Evolutionary conservation across 2,888 invertebrate species (phyloP).

Genomic region (Macaria notata): DNA sequence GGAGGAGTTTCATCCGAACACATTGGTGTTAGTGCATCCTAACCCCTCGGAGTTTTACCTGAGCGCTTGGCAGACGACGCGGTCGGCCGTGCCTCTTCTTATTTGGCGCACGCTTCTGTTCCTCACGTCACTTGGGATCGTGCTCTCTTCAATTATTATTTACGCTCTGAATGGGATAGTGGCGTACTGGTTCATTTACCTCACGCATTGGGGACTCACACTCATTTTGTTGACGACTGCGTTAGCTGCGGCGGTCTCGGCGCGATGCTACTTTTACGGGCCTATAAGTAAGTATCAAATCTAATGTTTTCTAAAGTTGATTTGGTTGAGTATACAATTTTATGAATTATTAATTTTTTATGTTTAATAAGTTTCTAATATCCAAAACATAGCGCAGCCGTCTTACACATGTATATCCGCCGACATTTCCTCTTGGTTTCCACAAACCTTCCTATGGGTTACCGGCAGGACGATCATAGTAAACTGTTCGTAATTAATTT

Average conservation of each 20-base stretch:
- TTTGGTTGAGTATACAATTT: no score
- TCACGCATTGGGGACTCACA: constrained; percentile 80
- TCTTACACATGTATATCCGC: no score
- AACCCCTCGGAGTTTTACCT: constrained; percentile 66
- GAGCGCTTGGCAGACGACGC: constrained; percentile 68
- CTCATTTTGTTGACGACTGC: constrained; percentile 58
- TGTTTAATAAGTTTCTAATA: no score
- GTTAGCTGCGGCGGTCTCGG: constrained; percentile 62
- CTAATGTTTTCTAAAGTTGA: no score
- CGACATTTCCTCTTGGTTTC: no score
- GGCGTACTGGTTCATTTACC: constrained; percentile 75
- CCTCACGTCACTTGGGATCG: constrained; percentile 56
- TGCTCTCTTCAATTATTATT: constrained; percentile 55
- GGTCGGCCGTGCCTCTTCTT: constrained; percentile 64
- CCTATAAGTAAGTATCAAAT: constrained; percentile 64
- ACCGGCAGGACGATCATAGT: no score
- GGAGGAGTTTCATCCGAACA: constrained; percentile 54
- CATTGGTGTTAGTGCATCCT: constrained; percentile 60
- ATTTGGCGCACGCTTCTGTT: constrained; percentile 64
- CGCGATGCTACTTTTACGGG: constrained; percentile 61
- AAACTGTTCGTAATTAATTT: no score
- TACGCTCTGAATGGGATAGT: constrained; percentile 51
- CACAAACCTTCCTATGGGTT: no score
- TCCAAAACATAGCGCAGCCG: no score
- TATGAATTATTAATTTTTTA: no score